A percentile compares a stretch with the other conserved stretches of the same genome.
phyloP scores from a whole-genome alignment of 2,888 invertebrate species.

The Heliothis peltigera region DNA sequence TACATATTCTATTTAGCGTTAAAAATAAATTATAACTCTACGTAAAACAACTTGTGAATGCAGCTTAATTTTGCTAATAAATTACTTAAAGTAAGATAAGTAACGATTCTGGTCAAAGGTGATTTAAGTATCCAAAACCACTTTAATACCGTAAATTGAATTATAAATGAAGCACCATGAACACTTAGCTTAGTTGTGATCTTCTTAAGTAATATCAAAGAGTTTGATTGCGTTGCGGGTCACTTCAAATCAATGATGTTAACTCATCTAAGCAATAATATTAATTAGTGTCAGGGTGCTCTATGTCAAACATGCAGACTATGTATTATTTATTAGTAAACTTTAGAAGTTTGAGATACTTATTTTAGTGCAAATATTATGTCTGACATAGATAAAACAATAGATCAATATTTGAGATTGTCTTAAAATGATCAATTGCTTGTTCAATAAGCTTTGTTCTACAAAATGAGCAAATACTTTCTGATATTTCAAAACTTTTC shows the following conservation, averaged over 20 bases:
- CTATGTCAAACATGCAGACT: constrained; percentile 2
- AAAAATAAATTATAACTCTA: constrained; percentile 34
- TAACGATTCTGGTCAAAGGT: not conserved
- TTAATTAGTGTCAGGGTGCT: not conserved
- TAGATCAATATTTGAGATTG: constrained; percentile 45
- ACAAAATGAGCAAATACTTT: constrained; percentile 43
- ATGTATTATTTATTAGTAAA: constrained; percentile 47
- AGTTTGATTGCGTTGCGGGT: constrained; percentile 26
- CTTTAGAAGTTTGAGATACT: constrained; percentile 39
- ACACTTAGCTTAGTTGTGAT: constrained; percentile 40
- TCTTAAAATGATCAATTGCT: constrained; percentile 46
- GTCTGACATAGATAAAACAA: constrained; percentile 41
- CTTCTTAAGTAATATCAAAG: constrained; percentile 27
- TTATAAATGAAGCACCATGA: constrained; percentile 39
- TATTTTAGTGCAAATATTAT: constrained; percentile 36
- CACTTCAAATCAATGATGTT: constrained; percentile 26
- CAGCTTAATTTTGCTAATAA: not conserved
- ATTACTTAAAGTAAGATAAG: not conserved
- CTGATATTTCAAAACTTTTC: constrained; percentile 48
- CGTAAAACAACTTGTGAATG: constrained; percentile 10
- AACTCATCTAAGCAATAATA: constrained; percentile 24
- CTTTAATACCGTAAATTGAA: constrained; percentile 39
- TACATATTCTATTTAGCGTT: constrained; percentile 7
- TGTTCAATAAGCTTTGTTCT: constrained; percentile 46
- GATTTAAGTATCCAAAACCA: not conserved